Percentiles rank a stretch among this genome's conserved stretches.
Conservation (phyloP, 2,113 vertebrate genomes). For the Paramisgurnus dabryanus region DNA sequence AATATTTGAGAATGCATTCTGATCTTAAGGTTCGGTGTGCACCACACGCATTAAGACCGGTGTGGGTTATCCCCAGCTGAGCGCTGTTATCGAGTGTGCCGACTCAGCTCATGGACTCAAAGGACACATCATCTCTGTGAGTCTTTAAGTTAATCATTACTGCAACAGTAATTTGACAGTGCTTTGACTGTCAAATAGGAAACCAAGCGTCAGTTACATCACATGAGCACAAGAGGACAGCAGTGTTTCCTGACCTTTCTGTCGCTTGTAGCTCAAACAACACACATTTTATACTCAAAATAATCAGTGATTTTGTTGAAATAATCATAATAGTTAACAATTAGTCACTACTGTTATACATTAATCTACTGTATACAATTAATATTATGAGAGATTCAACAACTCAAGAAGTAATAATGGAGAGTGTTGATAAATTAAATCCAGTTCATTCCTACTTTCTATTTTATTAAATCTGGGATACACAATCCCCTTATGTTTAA, state of each 20-base stretch:
- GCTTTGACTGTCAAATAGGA: neutral
- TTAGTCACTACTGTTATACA: no score
- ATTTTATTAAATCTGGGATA: no score
- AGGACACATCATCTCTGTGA: slow-evolving; percentile 98
- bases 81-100: slow-evolving; percentile 97
- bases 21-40: slow-evolving; percentile 88
- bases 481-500: no score
- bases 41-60: slow-evolving; percentile 98
- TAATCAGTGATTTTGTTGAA: no score
- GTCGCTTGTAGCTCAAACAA: no score
- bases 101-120: slow-evolving; percentile 97
- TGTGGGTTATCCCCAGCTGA: slow-evolving; percentile 96
- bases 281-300: no score
- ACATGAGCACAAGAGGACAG: slow-evolving; percentile 57
- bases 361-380: no score
- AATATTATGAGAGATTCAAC: no score
- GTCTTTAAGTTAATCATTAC: slow-evolving; percentile 55
- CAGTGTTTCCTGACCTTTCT: neutral
- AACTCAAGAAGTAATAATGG: no score
- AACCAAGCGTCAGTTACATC: neutral
- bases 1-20: neutral
- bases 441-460: no score
- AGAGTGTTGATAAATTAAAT: no score
- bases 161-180: neutral
- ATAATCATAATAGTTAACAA: no score